Conservation (phyloP, 2,113 vertebrate species). For the Dendropsophus ebraccatus region DNA sequence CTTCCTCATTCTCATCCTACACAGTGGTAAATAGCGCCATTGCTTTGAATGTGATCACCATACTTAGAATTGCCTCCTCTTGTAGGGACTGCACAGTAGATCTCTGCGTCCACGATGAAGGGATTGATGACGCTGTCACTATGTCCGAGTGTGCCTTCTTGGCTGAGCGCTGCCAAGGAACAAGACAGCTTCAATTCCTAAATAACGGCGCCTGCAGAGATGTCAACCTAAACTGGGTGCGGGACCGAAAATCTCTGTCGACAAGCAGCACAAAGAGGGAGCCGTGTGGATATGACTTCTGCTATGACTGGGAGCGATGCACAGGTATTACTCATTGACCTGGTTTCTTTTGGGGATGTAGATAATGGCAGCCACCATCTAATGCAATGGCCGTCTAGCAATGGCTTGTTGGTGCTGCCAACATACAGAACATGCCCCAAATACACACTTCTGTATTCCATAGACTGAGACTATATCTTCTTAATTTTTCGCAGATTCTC, state of each 20-base stretch:
- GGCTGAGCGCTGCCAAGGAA: constrained; percentile 79
- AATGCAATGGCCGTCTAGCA: too few relatives aligned
- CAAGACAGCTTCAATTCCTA: constrained; percentile 77
- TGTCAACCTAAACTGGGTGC: constrained; percentile 75
- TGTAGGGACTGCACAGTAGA: constrained; percentile 74
- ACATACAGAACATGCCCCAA: too few relatives aligned
- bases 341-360: not conserved
- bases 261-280: constrained; percentile 75
- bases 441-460: not conserved
- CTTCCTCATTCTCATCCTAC: too few relatives aligned
- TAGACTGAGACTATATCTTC: not conserved
- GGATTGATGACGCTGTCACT: constrained; percentile 66
- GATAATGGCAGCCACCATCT: too few relatives aligned
- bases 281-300: constrained; percentile 81
- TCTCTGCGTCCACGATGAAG: constrained; percentile 79
- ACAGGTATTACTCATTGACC: constrained; percentile 71
- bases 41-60: not conserved
- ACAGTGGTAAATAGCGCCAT: not conserved
- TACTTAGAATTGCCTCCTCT: constrained; percentile 1
- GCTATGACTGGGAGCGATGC: constrained; percentile 92
- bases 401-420: too few relatives aligned
- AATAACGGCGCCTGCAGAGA: constrained; percentile 72
- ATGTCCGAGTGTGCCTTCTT: constrained; percentile 82
- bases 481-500: constrained; percentile 31
- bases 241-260: constrained; percentile 78